These are phyloP conservation scores for Physocephala rufipes DNA, from an alignment of 2,888 invertebrate species.

Conservation along the genomic window DNA sequence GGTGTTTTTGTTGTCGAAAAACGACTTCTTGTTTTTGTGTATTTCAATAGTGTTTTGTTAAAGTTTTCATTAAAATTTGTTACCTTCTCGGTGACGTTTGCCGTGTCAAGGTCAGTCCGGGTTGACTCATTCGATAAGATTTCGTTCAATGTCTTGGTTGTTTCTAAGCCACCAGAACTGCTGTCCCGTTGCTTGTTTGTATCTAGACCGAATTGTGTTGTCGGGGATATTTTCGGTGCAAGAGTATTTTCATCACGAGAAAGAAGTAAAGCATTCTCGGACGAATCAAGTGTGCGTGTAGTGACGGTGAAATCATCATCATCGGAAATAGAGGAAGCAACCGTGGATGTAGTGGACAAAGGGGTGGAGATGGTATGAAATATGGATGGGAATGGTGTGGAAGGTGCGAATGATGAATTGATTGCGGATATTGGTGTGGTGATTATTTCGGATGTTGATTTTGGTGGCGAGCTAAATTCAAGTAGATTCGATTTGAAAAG, in stretches of 20 bases:
- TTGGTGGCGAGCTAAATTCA: constrained; percentile 38
- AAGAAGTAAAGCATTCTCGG: constrained; percentile 36
- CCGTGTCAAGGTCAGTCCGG: constrained; percentile 40
- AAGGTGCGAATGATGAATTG: constrained; percentile 2
- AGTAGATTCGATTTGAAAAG: constrained; percentile 39
- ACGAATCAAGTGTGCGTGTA: constrained; percentile 43
- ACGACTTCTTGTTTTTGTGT: constrained; percentile 47
- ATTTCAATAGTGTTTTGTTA: constrained; percentile 51
- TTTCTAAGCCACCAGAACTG: constrained; percentile 36
- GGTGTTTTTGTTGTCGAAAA: constrained; percentile 45
- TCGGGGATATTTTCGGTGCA: constrained; percentile 44
- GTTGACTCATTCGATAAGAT: constrained; percentile 44
- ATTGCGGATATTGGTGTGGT: constrained; percentile 46
- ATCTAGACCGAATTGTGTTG: constrained; percentile 52
- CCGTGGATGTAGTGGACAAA: constrained; percentile 35
- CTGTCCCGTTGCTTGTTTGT: constrained; percentile 38
- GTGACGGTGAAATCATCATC: constrained; percentile 44
- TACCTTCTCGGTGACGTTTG: constrained; percentile 52
- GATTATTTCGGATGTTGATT: constrained; percentile 40
- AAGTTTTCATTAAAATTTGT: constrained; percentile 46
- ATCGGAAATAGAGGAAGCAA: constrained; percentile 32
- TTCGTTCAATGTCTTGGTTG: constrained; percentile 44
- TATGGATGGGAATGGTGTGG: constrained; percentile 44
- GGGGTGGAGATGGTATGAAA: no score
- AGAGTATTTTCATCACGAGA: constrained; percentile 46